Base-by-base conservation (phyloP, 1,140 invertebrate genomes). In the Ceratitis capitata region DNA sequence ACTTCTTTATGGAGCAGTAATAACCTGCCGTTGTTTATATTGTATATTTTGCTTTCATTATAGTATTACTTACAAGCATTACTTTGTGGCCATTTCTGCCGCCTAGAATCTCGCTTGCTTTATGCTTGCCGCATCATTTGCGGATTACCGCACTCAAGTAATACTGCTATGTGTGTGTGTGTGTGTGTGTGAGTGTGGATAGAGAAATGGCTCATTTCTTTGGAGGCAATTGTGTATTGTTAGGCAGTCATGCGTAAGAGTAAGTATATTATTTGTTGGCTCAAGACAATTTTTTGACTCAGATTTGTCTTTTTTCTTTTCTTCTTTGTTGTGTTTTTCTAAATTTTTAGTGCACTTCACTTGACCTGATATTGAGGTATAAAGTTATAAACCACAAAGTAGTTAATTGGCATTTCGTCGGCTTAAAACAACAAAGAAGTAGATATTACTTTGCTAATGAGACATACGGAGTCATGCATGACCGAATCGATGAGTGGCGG, bases 341-440 rank as follows among this genome's bases (percentile, higher is more conserved):
- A 4, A 26, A 14, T 61, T 29, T 26, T 0, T 61, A 26, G 23
- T 23, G n/a, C 42, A n/a, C 39, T n/a, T 45, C 69, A 78, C 69
- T 78, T 78, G 39, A 78, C 39, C 69, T 45, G 12, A 10, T n/a
- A n/a, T 39, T 3, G n/a, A 78, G 39, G 69, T 78, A 23, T 78
- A 47, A 78, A 78, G 6, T 78, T 78, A n/a, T 78, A 78, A 78
- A 47, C 69, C 69, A 78, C 69, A 78, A 78, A 78, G 69, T 78
- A 39, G 69, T 78, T 78, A 78, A 78, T 78, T 78, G 69, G 69
- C 23, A 78, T 78, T 78, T 78, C 69, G 69, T 78, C 69, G 69
- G 39, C 39, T 78, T 78, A 19, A 26, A n/a, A 19, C 35, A 3
- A 45, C 35, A 78, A 78, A 78, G 45, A n/a, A n/a, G n/a, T n/a